Evolutionary conservation across 1,140 invertebrate species (phyloP), one percentile per base, ranked within the genome.

Genomic region (Leptinotarsa texana): DNA sequence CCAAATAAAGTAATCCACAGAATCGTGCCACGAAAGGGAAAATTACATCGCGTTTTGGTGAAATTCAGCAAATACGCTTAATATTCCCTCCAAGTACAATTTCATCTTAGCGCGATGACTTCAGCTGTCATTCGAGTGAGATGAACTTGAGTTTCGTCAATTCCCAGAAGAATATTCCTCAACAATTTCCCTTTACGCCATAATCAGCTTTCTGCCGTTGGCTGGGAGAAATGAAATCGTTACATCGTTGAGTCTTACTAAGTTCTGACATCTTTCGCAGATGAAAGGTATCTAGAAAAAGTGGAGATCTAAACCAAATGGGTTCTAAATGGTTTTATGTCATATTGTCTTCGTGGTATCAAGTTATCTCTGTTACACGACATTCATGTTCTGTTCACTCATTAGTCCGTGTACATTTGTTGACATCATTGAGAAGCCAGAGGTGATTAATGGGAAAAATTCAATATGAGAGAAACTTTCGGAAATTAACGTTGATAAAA

Each of bases 81-180:
- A 61, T 71, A 71, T 71, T 71, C 69, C 22, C 57, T 71, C 22
- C 49, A 61, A 57, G 69, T 62, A 61, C 69, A 61, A 71, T 71
- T 71, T 71, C 69, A 71, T 71, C 57, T 61, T 71, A 48, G 69
- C 15, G n/a, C 49, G 51, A 61, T 61, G 69, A 61, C 69, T 61
- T 33, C 47, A 57, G 33, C 57, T 33, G 69, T 70, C 49, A 61
- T 61, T 70, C 48, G 21, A 61, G 33, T 21, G 21, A 49, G 47
- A 70, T 49, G 57, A 71, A 71, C 49, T 71, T 18, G 51, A 18
- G 51, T 17, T 57, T 15, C 51, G 51, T 57, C 51, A 13, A 57
- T 57, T 57, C 51, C 51, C 51, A 18, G n/a, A 15, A 57, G 51
- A 18, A 57, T 57, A n/a, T 57, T 18, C 51, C 51, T 57, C 15